Base-by-base conservation (phyloP, 1,140 invertebrate species). In the Hypsibius dujardini region DNA sequence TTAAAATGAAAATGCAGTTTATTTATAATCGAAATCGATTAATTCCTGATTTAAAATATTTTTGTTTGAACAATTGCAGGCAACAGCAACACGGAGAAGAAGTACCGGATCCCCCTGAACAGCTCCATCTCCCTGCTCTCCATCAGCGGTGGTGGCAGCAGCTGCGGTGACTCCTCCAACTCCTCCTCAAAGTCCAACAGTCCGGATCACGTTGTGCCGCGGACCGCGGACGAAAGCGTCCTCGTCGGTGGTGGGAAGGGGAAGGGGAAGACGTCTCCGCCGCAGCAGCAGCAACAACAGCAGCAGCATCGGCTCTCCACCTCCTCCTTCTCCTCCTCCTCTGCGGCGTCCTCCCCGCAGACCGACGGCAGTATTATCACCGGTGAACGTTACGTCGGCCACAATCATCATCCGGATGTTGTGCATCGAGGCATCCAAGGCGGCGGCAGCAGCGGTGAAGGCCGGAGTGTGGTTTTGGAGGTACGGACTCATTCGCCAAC, bases 281-380 rank as follows among this genome's bases (percentile, higher is more conserved):
- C 28, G 28, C 28, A 28, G 28, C 28, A 28, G 28, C 28, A 28
- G 28, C 28, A 28, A 28, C 28, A 28, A 28, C 28, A 28, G 28
- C 28, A 28, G 28, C 62, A 12, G 62, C 62, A 67, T 67, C 62
- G 62, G 12, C 62, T 67, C 12, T 67, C 62, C 12, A 67, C 62
- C 12, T 67, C 62, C 3, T 67, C 62, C 12, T 12, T 12, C 12
- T 12, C 62, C 3, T 67, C 62, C 12, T 67, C 62, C 3, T 67
- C 62, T 12, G 62, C 12, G 3, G 12, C 62, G 42, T 67, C 62
- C 12, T 67, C 62, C 7, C 62, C 62, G 12, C 62, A 67, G 62
- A 67, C 62, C 45, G 62, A 67, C 62, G 62, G 62, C 3, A 67
- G 62, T 45, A 67, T 67, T 67, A 42, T 67, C 45, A 67, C 12